Evolutionary conservation across 2,888 invertebrate genomes (phyloP).

Genomic region (Drosophila antonietae): DNA sequence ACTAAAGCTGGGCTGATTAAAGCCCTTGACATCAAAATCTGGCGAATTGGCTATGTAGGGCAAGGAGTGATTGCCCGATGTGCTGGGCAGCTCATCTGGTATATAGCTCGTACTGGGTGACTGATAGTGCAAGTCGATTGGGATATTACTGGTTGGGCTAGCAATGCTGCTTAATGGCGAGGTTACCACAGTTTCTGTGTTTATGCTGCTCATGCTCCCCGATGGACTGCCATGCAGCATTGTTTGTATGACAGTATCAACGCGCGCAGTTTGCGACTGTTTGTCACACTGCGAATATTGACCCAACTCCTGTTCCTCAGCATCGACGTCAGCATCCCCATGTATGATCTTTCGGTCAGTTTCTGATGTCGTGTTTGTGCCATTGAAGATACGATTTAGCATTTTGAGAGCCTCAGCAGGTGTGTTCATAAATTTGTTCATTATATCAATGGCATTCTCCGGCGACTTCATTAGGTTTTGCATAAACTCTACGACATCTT

Average conservation of each 20-base stretch:
- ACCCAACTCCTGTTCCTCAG: constrained; percentile 16
- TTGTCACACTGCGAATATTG: constrained; percentile 26
- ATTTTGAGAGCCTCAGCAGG: constrained; percentile 84
- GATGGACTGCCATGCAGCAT: constrained; percentile 66
- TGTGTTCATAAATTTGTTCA: constrained; percentile 85
- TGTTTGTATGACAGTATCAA: constrained; percentile 72
- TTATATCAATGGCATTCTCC: constrained; percentile 84
- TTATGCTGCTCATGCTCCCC: constrained; percentile 43
- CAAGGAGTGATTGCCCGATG: constrained; percentile 57
- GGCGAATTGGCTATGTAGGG: constrained; percentile 60
- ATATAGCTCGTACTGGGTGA: constrained; percentile 55
- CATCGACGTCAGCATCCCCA: constrained; percentile 6
- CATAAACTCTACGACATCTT: constrained; percentile 84
- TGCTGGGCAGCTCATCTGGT: constrained; percentile 66
- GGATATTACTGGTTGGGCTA: constrained; percentile 47
- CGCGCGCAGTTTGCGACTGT: constrained; percentile 40
- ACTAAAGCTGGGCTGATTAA: constrained; percentile 64
- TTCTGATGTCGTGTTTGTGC: constrained; percentile 51
- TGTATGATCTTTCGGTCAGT: constrained; percentile 26
- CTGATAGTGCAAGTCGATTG: constrained; percentile 67
- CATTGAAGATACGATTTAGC: constrained; percentile 83
- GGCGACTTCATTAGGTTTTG: constrained; percentile 84
- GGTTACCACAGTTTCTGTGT: constrained; percentile 33
- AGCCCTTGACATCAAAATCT: constrained; percentile 73
- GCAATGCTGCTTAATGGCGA: constrained; percentile 55